Evolutionary conservation across 2,888 invertebrate species (phyloP), one percentile per base, ranked within the genome.

Genomic region (Mantis religiosa): DNA sequence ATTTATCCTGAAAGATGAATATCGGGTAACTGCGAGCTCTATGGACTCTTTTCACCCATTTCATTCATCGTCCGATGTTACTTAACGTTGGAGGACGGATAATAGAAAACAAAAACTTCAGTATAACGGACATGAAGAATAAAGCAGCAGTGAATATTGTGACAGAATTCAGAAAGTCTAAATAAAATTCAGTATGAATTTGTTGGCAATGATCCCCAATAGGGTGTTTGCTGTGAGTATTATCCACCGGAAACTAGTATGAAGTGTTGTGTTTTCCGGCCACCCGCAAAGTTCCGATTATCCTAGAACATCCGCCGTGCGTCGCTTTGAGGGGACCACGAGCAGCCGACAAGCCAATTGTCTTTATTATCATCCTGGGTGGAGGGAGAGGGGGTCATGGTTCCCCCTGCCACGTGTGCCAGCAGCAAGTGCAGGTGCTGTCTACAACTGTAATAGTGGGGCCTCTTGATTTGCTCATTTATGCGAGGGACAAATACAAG

Each of bases 271-370:
- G 25, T 25, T 71, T 20, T 28, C 41, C 41, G 86, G 86, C 86
- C 86, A 86, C 86, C 86, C 86, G 86, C 86, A 54, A 85, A 28
- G n/a, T 71, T 71, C 54, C 54, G 54, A 71, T 71, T 20, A 71
- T 71, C 54, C 47, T 47, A 85, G 85, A 71, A 81, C 86, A 86
- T 81, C 86, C 86, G 81, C 28, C 81, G 3, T 28, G 20, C 47
- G 85, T 71, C 54, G 54, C 54, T 71, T 71, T 20, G 54, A 71
- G 54, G 54, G 54, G 54, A 25, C 86, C 86, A 81, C 30, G 71
- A 81, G 30, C 82, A 82, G 87, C 87, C 87, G 87, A 87, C 87
- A 87, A 87, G 87, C 87, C 87, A 82, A 87, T 87, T 87, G 87
- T 87, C 82, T 82, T 41, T 28, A 87, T 82, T 87, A 47, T 82